phyloP scores from a whole-genome alignment of 2,113 vertebrate genomes.

The Serilophus lunatus region DNA sequence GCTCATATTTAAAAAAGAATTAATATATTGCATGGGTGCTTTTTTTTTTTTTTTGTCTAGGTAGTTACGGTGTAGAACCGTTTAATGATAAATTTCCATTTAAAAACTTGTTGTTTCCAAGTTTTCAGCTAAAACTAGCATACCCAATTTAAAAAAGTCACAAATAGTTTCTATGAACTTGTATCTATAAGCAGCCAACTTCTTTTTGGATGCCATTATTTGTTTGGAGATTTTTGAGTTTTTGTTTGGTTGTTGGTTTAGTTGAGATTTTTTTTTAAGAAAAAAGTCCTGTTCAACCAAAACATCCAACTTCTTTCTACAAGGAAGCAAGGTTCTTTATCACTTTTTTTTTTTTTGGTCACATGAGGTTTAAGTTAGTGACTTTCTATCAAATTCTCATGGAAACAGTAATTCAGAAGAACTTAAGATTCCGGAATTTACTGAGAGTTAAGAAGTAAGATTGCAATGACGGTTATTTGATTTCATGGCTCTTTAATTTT shows the following conservation, averaged over 20 bases:
- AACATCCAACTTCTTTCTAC: not conserved
- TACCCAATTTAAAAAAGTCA: not conserved
- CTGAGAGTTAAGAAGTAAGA: not conserved
- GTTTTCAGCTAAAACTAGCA: not conserved
- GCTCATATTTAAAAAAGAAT: not conserved
- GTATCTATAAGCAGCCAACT: not conserved
- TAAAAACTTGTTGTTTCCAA: accelerated
- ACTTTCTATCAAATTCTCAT: not conserved
- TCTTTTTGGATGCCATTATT: not conserved
- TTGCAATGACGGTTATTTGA: not conserved
- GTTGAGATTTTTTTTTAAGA: not conserved
- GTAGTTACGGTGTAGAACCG: not conserved
- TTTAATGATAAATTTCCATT: not conserved
- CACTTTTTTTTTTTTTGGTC: not conserved
- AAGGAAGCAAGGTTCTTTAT: not conserved
- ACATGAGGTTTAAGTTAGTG: not conserved
- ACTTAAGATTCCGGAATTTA: not conserved
- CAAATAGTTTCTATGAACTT: not conserved
- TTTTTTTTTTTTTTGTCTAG: not conserved
- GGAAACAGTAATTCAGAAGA: not conserved
- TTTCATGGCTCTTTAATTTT: not conserved
- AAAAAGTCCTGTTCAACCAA: not conserved
- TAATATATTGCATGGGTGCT: not conserved
- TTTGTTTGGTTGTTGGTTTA: not conserved
- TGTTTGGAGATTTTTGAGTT: not conserved